Conservation (phyloP, 2,888 invertebrate genomes). For the Furcula furcula region DNA sequence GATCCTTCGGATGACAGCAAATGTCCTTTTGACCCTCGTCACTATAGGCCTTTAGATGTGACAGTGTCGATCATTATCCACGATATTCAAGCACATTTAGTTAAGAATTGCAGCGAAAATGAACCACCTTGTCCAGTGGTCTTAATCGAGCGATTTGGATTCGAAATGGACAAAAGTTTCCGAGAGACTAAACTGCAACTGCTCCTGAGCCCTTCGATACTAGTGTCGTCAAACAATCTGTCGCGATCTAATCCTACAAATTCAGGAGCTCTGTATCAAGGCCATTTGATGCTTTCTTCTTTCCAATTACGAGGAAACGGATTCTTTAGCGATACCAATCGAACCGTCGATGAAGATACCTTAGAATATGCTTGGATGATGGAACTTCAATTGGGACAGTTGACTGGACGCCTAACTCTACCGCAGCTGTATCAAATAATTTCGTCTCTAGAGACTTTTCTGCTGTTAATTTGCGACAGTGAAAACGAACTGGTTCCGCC, state of each 20-base stretch:
- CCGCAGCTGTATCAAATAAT: conserved; percentile 94
- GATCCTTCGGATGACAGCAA: conserved; percentile 83
- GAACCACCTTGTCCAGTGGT: conserved; percentile 96
- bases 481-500: conserved; percentile 96
- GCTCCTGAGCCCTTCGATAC: conserved; percentile 92
- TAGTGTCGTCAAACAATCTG: conserved; percentile 89
- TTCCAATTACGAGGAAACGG: conserved; percentile 96
- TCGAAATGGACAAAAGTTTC: conserved; percentile 98
- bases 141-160: conserved; percentile 94
- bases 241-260: conserved; percentile 81
- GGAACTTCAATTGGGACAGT: conserved; percentile 95
- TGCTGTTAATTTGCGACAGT: conserved; percentile 91
- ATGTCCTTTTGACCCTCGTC: conserved; percentile 90
- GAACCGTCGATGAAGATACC: conserved; percentile 95
- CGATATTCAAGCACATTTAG: conserved; percentile 96
- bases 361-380: conserved; percentile 98
- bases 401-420: conserved; percentile 94
- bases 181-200: conserved; percentile 96
- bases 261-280: conserved; percentile 85
- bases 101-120: conserved; percentile 94
- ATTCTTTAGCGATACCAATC: conserved; percentile 96
- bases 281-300: conserved; percentile 92
- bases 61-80: conserved; percentile 96
- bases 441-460: conserved; percentile 93
- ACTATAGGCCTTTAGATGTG: conserved; percentile 94